Evolutionary conservation across 2,797 vertebrate species (phyloP), one percentile per base, ranked within the genome.

Genomic region (Silurus lanzhouensis): DNA sequence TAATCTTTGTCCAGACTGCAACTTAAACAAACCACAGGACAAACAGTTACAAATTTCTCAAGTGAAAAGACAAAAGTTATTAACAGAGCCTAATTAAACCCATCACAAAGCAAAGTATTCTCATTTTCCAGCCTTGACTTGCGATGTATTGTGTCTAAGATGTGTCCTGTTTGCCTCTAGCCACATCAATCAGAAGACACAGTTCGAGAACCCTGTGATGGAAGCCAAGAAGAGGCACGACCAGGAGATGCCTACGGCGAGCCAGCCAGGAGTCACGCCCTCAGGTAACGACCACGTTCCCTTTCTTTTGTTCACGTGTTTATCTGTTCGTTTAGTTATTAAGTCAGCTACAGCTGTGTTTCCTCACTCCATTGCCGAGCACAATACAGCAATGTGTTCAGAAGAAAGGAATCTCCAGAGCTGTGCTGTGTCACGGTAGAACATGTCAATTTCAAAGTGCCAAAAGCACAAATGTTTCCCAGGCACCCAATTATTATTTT

Each of bases 111-210:
- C 13, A 66, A 25, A 48, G 44, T 25, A 64, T 80, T 52, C 78
- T 52, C 61, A 66, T 80, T 64, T 66, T 44, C 44, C 10, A 61
- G 14, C 38, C 46, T 63, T 79, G 38, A 38, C 38, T 63, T 48
- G 77, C 64, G 60, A 79, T 63, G 13, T 20, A 79, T 64, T 64
- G 20, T 46, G 6, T 64, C 64, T 63, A 80, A 66, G 78, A 27
- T 27, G 77, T 91, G 25, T 84, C 15, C 38, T 20, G 13, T 31
- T 55, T 86, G 78, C 58, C 61, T 83, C 61, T 83, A 99, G 98
- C 91, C 98, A 99, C 85, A 98, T 99, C 90, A 99, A 98, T 93
- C 98, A 99, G 96, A 99, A 98, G 95, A 99, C 98, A 52, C 98
- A 99, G 92, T 99, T 99, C 95, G 98, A 99, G 95, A 99, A 99